These are phyloP conservation scores for Phenganax marumi DNA, from an alignment of 92 coral and sea anemone species.

Conservation along the genomic window DNA sequence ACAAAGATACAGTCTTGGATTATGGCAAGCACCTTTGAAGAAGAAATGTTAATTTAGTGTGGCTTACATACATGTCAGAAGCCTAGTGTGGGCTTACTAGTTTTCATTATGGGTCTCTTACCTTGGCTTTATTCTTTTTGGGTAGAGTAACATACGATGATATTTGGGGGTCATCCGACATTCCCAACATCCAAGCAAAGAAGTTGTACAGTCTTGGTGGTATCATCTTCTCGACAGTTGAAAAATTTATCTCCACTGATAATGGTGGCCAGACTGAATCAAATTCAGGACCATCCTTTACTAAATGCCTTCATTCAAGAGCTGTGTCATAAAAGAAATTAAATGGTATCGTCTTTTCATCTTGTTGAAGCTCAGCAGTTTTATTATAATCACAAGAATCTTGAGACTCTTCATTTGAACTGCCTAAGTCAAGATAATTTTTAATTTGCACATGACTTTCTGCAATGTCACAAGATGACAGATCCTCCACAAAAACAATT, in stretches of 20 bases:
- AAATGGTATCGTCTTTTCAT: background rate
- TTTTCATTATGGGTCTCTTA: constrained; percentile 3
- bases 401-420: constrained; percentile 1
- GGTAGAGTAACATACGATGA: background rate
- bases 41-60: background rate
- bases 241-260: background rate
- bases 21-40: background rate
- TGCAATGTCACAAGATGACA: constrained; percentile 1
- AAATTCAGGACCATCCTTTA: constrained; percentile 5
- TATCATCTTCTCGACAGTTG: background rate
- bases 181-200: constrained; percentile 15
- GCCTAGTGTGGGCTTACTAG: constrained; percentile 10
- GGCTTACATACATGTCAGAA: constrained; percentile 8
- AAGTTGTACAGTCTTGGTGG: constrained; percentile 14
- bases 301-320: constrained; percentile 23
- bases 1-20: constrained; percentile 13
- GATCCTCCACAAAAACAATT: constrained; percentile 13
- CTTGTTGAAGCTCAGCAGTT: background rate
- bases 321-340: background rate
- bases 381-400: background rate
- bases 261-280: constrained; percentile 22
- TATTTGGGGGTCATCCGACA: constrained; percentile 7
- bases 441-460: constrained; percentile 3
- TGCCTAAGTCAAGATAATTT: background rate
- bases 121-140: background rate